Conservation (phyloP, 2,113 vertebrate genomes). For the Pachycephala philippinensis region DNA sequence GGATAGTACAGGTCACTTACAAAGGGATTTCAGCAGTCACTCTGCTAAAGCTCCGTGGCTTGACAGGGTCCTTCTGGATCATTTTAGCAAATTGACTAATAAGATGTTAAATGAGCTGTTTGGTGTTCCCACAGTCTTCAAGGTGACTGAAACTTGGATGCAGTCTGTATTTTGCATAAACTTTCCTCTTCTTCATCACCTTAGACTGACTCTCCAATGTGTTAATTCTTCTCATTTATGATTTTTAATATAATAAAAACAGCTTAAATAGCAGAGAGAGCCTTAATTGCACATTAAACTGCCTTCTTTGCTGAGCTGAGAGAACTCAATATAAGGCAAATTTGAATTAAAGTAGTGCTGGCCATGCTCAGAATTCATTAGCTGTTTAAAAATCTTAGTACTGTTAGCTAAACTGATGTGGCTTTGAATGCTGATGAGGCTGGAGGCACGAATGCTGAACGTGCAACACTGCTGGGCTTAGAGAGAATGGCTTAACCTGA, state of each 20-base stretch:
- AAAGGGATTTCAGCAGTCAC: background rate
- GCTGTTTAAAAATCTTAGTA: background rate
- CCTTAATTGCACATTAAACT: background rate
- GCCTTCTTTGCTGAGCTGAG: background rate
- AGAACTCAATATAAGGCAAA: background rate
- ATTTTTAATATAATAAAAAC: background rate
- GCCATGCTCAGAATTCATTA: conserved; percentile 3
- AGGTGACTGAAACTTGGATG: background rate
- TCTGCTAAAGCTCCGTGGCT: background rate
- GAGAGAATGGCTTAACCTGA: background rate
- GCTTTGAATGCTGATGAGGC: background rate
- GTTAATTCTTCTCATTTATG: background rate
- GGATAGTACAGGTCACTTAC: background rate
- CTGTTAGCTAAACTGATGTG: background rate
- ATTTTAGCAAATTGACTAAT: background rate
- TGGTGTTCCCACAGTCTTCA: background rate
- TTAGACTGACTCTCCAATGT: background rate
- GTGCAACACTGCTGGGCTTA: background rate
- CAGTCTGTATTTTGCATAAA: background rate
- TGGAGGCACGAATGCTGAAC: background rate
- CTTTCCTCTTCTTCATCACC: background rate
- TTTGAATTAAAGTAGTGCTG: background rate
- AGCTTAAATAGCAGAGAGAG: background rate
- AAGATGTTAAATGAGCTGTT: background rate
- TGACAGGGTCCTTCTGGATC: background rate